Evolutionary conservation across 2,113 vertebrate species (phyloP), one percentile per base, ranked within the genome.

Genomic region (Rhizomys pruinosus): DNA sequence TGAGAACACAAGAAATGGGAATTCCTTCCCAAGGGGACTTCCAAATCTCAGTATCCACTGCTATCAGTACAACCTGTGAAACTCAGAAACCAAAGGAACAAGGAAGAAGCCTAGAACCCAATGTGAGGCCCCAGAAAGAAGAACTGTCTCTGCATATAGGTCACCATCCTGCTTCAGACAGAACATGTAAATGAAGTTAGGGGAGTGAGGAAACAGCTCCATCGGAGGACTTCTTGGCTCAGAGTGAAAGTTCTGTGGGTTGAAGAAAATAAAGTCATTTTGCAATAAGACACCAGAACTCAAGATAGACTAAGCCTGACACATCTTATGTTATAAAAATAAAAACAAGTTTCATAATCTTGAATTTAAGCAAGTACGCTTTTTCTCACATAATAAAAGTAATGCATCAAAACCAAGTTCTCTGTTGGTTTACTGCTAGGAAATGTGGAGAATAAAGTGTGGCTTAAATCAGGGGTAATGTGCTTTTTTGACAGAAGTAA

Each of bases 261-360:
- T 87, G 78, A 85, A 84, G 81, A 95, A 96, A 91, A 72, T 63
- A 93, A 72, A 93, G 71, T 85, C 81, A 95, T 94, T 92, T 89
- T 94, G 92, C 90, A 97, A 9, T 34, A 87, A 95, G 64, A 95
- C 73, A 95, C 29, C 72, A 89, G 87, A 55, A 92, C 95, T 94
- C 66, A 90, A 86, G 97, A 94, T 94, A 97, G 95, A 97, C 93
- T 95, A 96, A 91, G 90, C 96, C 90, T 96, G 93, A 90, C 90
- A 95, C 94, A 94, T 95, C 82, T 92, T 63, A 91, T 90, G 91
- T 44, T 95, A 95, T 96, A 96, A 97, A 97, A 97, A 95, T 97
- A 96, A 97, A 97, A 97, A 95, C 93, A 96, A 95, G 94, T 95
- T 97, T 97, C 94, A 96, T 95, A 97, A 96, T 95, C 86, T 71